These are phyloP conservation scores for Natator depressus DNA, from an alignment of 2,113 vertebrate genomes.

Conservation along the genomic window DNA sequence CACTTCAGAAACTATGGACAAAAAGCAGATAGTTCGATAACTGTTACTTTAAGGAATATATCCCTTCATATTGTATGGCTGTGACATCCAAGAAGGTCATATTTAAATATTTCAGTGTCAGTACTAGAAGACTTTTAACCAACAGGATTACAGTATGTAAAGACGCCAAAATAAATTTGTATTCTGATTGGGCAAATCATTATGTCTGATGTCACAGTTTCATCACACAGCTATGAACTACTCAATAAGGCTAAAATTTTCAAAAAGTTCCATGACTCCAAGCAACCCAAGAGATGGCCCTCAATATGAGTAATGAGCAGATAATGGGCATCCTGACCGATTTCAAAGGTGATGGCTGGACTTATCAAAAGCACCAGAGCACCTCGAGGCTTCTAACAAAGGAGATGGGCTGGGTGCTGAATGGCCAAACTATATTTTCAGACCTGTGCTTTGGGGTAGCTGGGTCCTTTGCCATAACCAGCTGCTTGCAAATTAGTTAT, in stretches of 20 bases:
- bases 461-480: not conserved
- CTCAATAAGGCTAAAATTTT: not conserved
- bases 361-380: not conserved
- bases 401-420: not conserved
- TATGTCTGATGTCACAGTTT: not conserved
- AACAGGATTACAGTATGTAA: not conserved
- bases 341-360: not conserved
- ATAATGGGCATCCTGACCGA: not conserved
- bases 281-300: not conserved
- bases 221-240: not conserved
- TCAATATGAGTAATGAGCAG: not conserved
- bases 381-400: not conserved
- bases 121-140: not conserved
- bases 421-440: not conserved
- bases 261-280: not conserved
- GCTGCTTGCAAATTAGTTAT: not conserved
- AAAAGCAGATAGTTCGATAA: not conserved
- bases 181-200: not conserved
- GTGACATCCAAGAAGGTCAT: not conserved
- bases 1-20: not conserved
- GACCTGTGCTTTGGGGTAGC: not conserved
- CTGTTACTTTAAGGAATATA: not conserved
- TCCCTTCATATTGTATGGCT: not conserved
- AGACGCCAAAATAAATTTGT: not conserved
- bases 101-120: not conserved